These are phyloP conservation scores for Phoebastria nigripes DNA, from an alignment of 2,797 vertebrate species.

Conservation along the genomic window DNA sequence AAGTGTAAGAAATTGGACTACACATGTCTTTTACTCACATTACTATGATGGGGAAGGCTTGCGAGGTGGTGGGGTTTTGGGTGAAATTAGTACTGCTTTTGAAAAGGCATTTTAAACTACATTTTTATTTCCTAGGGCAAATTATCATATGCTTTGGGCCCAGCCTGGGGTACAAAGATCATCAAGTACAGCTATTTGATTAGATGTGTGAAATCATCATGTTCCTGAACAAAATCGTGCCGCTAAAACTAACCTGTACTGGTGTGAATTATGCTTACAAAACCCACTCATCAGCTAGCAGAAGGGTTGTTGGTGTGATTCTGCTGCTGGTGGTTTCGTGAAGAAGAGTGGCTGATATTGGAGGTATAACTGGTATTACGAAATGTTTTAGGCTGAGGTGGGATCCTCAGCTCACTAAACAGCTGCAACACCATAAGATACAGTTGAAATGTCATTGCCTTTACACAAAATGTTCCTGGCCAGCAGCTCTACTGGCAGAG, in stretches of 20 bases:
- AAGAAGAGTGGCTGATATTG: background rate
- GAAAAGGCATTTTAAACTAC: background rate
- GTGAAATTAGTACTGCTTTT: background rate
- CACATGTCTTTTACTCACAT: background rate
- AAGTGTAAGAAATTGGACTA: background rate
- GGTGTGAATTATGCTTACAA: background rate
- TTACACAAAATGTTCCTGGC: background rate
- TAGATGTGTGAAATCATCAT: background rate
- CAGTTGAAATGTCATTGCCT: background rate
- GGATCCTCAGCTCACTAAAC: background rate
- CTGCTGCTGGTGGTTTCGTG: background rate
- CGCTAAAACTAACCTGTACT: background rate
- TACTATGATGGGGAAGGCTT: background rate
- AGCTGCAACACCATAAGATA: background rate
- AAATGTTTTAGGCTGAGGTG: background rate
- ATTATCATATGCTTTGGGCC: background rate
- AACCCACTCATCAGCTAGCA: background rate
- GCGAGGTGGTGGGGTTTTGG: accelerated
- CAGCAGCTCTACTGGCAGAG: background rate
- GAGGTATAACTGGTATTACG: background rate
- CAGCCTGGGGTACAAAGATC: background rate
- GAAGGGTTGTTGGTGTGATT: background rate
- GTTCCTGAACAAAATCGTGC: background rate
- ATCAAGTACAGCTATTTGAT: background rate
- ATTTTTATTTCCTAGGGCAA: background rate